Conservation (phyloP, 2,888 invertebrate genomes). For the Chymomyza procnemis region DNA sequence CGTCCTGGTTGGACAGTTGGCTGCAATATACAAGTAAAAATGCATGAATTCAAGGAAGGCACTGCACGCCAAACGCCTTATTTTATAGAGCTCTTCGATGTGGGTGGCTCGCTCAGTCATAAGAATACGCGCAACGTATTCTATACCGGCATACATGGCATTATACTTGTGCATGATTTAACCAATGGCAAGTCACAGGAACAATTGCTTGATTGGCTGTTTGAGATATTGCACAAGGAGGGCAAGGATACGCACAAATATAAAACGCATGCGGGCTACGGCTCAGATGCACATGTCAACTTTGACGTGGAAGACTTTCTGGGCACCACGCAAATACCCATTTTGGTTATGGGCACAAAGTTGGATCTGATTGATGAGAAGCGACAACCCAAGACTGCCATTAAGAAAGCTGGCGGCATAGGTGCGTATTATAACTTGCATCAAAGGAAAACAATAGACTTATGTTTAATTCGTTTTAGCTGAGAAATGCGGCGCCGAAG, state of each 20-base stretch:
- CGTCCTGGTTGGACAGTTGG: constrained; percentile 98
- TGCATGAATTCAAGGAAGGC: constrained; percentile 96
- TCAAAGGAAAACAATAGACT: background rate
- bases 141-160: constrained; percentile 95
- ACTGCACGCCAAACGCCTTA: constrained; percentile 93
- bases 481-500: constrained; percentile 95
- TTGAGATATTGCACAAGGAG: constrained; percentile 91
- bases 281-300: constrained; percentile 30
- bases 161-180: constrained; percentile 97
- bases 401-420: constrained; percentile 76
- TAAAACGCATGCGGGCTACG: constrained; percentile 20
- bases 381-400: constrained; percentile 79
- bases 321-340: constrained; percentile 93
- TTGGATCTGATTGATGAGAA: constrained; percentile 90
- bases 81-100: constrained; percentile 97
- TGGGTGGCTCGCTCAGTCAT: constrained; percentile 96
- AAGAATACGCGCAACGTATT: constrained; percentile 95
- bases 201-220: constrained; percentile 94
- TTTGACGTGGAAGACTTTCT: constrained; percentile 92
- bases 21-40: constrained; percentile 95
- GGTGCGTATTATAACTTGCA: constrained; percentile 51
- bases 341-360: constrained; percentile 96
- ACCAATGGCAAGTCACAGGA: constrained; percentile 97
- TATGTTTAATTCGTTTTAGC: constrained; percentile 80
- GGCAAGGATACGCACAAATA: constrained; percentile 78